Evolutionary conservation across 2,113 vertebrate species (phyloP), one percentile per base, ranked within the genome.

Genomic region (Camelus bactrianus): DNA sequence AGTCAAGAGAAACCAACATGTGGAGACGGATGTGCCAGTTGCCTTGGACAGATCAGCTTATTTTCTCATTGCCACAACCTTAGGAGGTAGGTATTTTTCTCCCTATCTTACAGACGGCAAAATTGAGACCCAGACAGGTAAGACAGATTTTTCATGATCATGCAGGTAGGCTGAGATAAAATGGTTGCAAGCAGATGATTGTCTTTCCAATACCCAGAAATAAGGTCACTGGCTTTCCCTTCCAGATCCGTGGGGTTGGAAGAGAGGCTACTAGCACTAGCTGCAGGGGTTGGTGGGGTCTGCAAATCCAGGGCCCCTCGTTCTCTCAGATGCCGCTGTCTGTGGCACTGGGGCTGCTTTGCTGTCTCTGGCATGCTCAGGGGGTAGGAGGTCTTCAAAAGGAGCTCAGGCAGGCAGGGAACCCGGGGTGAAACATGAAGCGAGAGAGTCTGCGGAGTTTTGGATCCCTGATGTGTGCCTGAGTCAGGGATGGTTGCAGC

Each of bases 41-140:
- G n/a, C 20, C 64, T 86, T 83, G 87, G 69, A 9, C 46, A 75
- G 62, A 22, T 82, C 22, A 24, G 16, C 75, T 84, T 81, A 8
- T 58, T 76, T 91, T 17, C 48, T 83, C 65, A 54, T 38, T 93
- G 84, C 42, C 9, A 17, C 10, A 69, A 38, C 3, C 24, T 62
- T 54, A 84, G 79, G 38, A 90, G 38, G 83, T 73, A 82, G 28
- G 5, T 58, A 22, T 76, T 24, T 13, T 69, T 91, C 9, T 48
- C 16, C 15, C 50, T 56, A 4, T 94, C 94, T 67, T 77, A 94
- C 48, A 91, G 93, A 69, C 69, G 52, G 94, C 65, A 72, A 80
- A 65, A 62, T 16, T 42, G 62, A 95, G n/a, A 30, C 35, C 84
- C 35, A 79, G 90, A 60, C 12, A 81, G 46, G 72, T 67, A n/a